Evolutionary conservation across 2,113 vertebrate species (phyloP).

Genomic region (Irena cyanogastra): DNA sequence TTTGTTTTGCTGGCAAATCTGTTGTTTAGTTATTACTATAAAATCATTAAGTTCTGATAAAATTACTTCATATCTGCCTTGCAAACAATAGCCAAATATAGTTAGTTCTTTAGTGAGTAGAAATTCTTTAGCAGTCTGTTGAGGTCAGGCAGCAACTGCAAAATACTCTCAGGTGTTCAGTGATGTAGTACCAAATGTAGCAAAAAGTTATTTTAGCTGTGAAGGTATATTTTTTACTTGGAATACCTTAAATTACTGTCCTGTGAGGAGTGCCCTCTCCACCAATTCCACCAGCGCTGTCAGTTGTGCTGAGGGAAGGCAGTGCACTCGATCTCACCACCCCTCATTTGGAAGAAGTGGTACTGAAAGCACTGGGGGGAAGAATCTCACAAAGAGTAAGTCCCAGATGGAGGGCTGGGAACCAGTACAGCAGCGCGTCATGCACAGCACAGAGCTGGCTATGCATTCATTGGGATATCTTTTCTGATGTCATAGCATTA

Average conservation of each 20-base stretch:
- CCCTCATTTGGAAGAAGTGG: not conserved
- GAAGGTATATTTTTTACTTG: not conserved
- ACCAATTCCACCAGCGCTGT: rapidly evolving
- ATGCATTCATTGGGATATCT: not conserved
- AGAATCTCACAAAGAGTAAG: not conserved
- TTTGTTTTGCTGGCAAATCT: not conserved
- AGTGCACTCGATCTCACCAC: rapidly evolving
- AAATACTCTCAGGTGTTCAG: not conserved
- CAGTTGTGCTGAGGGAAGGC: not conserved
- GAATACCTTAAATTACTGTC: not conserved
- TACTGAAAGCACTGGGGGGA: rapidly evolving
- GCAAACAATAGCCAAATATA: not conserved
- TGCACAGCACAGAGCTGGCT: not conserved
- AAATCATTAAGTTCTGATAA: not conserved
- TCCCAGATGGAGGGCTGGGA: not conserved
- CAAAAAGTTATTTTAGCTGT: not conserved
- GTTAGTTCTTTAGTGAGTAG: not conserved
- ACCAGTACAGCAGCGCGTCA: not conserved
- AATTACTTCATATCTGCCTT: not conserved
- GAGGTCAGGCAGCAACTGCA: not conserved
- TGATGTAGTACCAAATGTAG: not conserved
- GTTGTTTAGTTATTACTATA: not conserved
- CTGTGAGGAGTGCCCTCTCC: rapidly evolving
- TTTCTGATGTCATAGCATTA: not conserved
- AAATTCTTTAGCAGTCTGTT: not conserved